Evolutionary conservation across 2,113 vertebrate genomes (phyloP), one percentile per base, ranked within the genome.

Genomic region (Pseudopodoces humilis): DNA sequence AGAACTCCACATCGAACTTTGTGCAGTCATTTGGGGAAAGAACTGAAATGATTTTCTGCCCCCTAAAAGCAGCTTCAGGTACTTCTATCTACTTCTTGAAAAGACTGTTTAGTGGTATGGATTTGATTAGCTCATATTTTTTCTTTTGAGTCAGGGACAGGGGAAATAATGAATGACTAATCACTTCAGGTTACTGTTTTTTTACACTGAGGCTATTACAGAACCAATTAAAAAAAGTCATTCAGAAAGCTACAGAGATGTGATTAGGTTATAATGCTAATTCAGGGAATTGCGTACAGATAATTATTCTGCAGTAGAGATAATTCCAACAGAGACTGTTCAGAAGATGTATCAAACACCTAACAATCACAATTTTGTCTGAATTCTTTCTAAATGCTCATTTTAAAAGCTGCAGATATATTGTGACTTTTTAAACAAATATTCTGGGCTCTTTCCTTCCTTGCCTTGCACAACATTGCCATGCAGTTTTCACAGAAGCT

Each of bases 261-360:
- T 95, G 95, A 96, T 96, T 94, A 94, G 62, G 68, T 90, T 92
- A 75, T 86, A 95, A 90, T 93, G 76, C 50, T 92, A 93, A 92
- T 83, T 62, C 43, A 84, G 87, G 59, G 71, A 82, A 94, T 79
- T 95, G 74, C 86, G 76, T 81, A 64, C 41, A 86, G 90, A 67
- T 93, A 94, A 96, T 93, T 86, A 84, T 81, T 95, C 93, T 88
- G 56, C 59, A 52, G 82, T 62, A 88, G 58, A 95, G 78, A 92
- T 81, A 90, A 92, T 90, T 94, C 35, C 52, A 88, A 74, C 78
- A 91, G 91, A 93, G 81, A 53, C 72, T 82, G 89, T 90, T 92
- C 81, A 64, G 89, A 84, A 77, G 79, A 94, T 31, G 67, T 79
- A 92, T 91, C 82, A 95, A 94, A 77, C 68, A 92, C 53, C 35